These are phyloP conservation scores for Coregonus clupeaformis DNA, from an alignment of 2,113 vertebrate species.

Conservation along the genomic window DNA sequence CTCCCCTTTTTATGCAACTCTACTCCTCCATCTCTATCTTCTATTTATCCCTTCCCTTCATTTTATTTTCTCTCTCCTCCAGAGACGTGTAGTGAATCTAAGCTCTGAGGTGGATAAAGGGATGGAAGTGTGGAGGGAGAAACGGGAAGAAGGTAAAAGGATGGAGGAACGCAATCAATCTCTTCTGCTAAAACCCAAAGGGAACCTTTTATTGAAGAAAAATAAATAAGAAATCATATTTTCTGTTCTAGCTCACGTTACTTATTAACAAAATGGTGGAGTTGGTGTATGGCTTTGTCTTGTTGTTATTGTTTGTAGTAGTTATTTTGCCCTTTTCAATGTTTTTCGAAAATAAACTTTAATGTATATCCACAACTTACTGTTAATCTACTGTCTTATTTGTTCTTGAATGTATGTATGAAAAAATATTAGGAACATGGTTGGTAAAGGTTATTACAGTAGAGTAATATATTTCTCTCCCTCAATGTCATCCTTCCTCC, in stretches of 20 bases:
- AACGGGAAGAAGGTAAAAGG: slow-evolving; percentile 52
- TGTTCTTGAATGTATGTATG: too few relatives aligned
- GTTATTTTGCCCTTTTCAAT: too few relatives aligned
- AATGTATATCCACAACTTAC: too few relatives aligned
- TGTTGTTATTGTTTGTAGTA: too few relatives aligned
- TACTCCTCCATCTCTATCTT: not conserved
- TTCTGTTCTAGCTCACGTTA: too few relatives aligned
- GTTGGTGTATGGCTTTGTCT: too few relatives aligned
- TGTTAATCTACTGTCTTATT: too few relatives aligned
- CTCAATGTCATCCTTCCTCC: slow-evolving; percentile 31
- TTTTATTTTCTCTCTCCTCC: slow-evolving; percentile 23
- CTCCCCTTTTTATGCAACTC: not conserved
- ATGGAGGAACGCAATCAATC: slow-evolving; percentile 63
- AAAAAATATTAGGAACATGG: too few relatives aligned
- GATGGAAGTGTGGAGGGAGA: slow-evolving; percentile 70
- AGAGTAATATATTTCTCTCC: too few relatives aligned
- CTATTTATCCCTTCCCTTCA: not conserved
- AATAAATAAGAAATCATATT: slow-evolving; percentile 35
- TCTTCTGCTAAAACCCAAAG: slow-evolving; percentile 80
- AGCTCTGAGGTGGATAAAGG: slow-evolving; percentile 80
- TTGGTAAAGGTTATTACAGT: too few relatives aligned
- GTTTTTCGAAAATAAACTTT: too few relatives aligned
- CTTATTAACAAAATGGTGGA: too few relatives aligned
- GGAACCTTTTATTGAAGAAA: slow-evolving; percentile 62
- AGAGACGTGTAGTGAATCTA: slow-evolving; percentile 82